Evolutionary conservation across 2,113 vertebrate genomes (phyloP).

Genomic region (Dunckerocampus dactyliophorus): DNA sequence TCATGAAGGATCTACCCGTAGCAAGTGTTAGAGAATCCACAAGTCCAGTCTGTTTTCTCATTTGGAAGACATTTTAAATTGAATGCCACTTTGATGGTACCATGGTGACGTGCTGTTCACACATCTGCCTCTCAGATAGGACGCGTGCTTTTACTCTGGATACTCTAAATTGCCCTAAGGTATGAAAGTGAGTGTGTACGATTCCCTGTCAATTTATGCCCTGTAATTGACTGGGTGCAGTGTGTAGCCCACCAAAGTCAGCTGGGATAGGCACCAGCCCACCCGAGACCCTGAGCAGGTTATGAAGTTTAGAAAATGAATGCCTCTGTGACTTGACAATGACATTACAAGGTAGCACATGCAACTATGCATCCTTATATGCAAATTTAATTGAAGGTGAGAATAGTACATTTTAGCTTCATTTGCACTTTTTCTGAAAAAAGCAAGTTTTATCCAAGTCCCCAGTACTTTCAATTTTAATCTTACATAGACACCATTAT

Average conservation of each 20-base stretch:
- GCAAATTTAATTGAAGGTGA: not conserved
- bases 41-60: not conserved
- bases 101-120: no score
- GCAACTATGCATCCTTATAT: not conserved
- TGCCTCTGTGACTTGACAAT: not conserved
- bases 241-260: no score
- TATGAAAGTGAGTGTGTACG: no score
- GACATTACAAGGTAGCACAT: not conserved
- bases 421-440: slow-evolving; percentile 25
- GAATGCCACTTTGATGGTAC: not conserved
- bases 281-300: no score
- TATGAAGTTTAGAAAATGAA: not conserved
- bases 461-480: not conserved
- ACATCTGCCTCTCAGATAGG: no score
- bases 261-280: no score
- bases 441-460: not conserved
- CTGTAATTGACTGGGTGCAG: no score
- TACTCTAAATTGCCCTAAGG: no score
- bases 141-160: no score
- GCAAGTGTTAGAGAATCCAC: not conserved
- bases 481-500: not conserved
- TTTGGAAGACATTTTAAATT: not conserved
- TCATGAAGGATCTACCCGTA: not conserved
- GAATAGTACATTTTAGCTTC: not conserved
- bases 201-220: no score